Conservation (phyloP, 2,113 vertebrate genomes). For the Platichthys stellatus region DNA sequence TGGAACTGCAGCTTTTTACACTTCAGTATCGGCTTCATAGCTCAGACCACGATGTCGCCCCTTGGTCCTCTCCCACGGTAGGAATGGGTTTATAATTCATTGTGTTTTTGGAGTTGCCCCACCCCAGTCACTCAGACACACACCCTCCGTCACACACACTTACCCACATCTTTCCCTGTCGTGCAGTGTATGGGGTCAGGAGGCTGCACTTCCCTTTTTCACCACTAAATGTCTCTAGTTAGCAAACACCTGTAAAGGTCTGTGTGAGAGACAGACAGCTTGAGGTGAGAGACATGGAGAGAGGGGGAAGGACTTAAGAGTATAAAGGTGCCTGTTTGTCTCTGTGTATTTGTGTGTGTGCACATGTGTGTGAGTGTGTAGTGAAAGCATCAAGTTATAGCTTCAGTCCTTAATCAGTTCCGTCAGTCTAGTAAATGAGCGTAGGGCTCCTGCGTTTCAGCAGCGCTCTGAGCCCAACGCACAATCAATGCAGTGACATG, state of each 20-base stretch:
- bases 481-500: background rate
- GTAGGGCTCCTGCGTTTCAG: no score
- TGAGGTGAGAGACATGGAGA: background rate
- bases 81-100: no score
- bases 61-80: no score
- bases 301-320: no score
- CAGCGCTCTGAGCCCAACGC: background rate
- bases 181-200: background rate
- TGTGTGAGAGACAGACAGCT: background rate
- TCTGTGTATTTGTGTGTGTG: background rate
- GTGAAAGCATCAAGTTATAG: background rate
- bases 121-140: background rate
- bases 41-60: no score
- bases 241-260: slow-evolving; percentile 12
- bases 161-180: background rate
- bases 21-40: no score
- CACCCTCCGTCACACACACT: background rate
- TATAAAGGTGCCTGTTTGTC: no score
- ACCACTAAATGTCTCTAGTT: slow-evolving; percentile 49
- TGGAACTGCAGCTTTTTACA: no score
- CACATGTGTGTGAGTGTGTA: background rate
- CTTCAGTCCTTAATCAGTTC: no score
- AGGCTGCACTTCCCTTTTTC: slow-evolving; percentile 22
- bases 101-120: no score
- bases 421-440: no score